These are phyloP conservation scores for Stomatorhinus walkeri DNA, from an alignment of 2,797 vertebrate genomes.

Conservation along the genomic window DNA sequence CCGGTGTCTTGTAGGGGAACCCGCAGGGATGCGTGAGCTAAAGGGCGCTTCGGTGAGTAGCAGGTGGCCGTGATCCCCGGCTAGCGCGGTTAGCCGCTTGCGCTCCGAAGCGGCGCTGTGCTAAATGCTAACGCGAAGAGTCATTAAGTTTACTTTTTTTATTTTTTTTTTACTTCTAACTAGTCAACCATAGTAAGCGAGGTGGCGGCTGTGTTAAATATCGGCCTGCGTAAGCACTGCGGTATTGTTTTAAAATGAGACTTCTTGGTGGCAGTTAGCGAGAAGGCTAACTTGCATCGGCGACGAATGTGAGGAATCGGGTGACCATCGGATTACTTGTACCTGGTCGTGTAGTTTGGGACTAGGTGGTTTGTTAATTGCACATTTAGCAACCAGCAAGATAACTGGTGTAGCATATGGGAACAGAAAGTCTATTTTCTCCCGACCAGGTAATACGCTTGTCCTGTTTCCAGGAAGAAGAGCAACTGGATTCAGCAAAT, in stretches of 20 bases:
- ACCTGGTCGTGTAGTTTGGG: neutral
- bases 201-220: neutral
- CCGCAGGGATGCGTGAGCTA: neutral
- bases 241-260: neutral
- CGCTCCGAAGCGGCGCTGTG: neutral
- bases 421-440: neutral
- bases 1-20: neutral
- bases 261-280: neutral
- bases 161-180: neutral
- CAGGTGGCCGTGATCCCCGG: neutral
- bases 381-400: neutral
- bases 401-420: neutral
- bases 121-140: neutral
- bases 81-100: neutral
- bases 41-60: neutral
- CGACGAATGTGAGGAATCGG: neutral
- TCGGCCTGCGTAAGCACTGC: neutral
- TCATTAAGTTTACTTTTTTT: neutral
- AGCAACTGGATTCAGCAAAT: neutral
- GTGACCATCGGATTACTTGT: neutral
- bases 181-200: neutral
- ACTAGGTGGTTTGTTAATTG: neutral
- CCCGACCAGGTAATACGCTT: neutral
- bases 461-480: neutral
- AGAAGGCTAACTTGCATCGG: neutral